These are phyloP conservation scores for Artibeus jamaicensis DNA, from an alignment of 2,797 vertebrate species.

Conservation along the genomic window DNA sequence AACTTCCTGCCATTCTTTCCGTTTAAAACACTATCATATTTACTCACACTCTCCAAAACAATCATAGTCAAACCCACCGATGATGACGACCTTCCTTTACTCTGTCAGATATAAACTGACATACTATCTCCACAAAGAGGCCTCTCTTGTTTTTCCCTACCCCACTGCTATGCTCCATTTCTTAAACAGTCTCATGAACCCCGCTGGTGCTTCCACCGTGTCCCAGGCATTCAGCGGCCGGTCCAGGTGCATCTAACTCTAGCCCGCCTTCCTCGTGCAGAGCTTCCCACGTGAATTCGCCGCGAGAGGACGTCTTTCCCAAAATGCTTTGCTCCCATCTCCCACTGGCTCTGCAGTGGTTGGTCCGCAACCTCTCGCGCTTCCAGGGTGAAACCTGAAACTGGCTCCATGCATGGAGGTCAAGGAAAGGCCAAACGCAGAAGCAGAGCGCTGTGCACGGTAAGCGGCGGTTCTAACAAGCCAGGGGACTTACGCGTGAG, in stretches of 20 bases:
- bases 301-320: background rate
- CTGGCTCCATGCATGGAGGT: fast-evolving
- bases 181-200: background rate
- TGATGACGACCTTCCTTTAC: background rate
- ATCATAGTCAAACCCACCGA: background rate
- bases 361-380: background rate
- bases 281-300: background rate
- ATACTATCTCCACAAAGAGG: background rate
- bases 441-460: background rate
- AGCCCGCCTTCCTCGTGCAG: background rate
- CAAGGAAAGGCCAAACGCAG: background rate
- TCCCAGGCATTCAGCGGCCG: fast-evolving
- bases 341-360: background rate
- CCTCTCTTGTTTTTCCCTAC: background rate
- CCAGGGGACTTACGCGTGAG: background rate
- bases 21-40: background rate
- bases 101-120: background rate
- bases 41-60: background rate
- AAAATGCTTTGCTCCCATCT: background rate
- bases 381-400: background rate
- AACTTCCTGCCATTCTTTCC: background rate
- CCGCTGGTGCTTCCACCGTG: background rate
- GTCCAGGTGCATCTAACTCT: background rate
- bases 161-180: background rate
- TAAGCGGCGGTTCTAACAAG: background rate